phyloP scores from a whole-genome alignment of 1,140 invertebrate genomes.

The Pentalonia nigronervosa region DNA sequence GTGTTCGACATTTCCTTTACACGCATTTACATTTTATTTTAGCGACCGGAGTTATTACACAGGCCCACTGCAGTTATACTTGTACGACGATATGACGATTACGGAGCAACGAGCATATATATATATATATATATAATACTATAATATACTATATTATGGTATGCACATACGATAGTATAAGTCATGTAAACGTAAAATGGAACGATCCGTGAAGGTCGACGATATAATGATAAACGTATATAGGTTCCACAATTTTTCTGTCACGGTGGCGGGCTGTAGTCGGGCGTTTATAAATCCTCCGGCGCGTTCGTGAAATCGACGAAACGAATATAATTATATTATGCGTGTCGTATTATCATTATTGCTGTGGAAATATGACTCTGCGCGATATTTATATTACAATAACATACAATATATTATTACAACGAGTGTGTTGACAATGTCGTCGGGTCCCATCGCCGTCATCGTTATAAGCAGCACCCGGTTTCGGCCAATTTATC shows the following conservation, averaged over 20 bases:
- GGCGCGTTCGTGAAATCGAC: not conserved
- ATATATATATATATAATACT: too few species aligned
- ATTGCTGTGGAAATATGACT: conserved; percentile 18
- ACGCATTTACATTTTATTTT: conserved; percentile 31
- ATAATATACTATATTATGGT: too few species aligned
- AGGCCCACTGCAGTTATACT: too few species aligned
- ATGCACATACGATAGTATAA: not conserved
- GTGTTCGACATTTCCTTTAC: conserved; percentile 40
- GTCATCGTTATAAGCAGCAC: not conserved
- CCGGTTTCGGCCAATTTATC: conserved; percentile 36
- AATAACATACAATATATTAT: not conserved
- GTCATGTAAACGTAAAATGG: not conserved
- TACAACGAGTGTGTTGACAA: conserved; percentile 37
- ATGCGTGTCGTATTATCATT: not conserved
- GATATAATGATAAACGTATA: not conserved
- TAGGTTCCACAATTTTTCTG: not conserved
- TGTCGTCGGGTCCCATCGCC: conserved; percentile 11
- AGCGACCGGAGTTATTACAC: conserved; percentile 4
- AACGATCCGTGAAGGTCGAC: not conserved
- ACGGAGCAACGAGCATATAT: too few species aligned
- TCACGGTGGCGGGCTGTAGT: not conserved
- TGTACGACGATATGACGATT: too few species aligned
- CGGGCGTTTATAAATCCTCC: not conserved
- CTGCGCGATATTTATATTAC: conserved; percentile 14
- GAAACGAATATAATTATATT: not conserved